These are phyloP conservation scores for Apeltes quadracus DNA, from an alignment of 2,113 vertebrate species.

Conservation along the genomic window DNA sequence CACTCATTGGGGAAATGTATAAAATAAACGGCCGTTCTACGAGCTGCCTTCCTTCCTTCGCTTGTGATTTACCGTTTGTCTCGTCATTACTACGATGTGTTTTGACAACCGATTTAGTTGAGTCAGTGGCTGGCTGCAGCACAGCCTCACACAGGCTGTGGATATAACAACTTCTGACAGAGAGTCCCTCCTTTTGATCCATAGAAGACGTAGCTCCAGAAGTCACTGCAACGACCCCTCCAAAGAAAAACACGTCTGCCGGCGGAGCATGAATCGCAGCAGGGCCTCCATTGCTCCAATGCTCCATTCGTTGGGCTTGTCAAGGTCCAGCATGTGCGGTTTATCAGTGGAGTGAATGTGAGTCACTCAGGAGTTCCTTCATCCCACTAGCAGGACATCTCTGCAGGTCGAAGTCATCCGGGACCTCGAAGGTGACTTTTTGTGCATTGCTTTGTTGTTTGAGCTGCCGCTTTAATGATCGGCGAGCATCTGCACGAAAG, in stretches of 20 bases:
- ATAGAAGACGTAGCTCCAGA: constrained; percentile 2
- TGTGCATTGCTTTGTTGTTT: constrained; percentile 26
- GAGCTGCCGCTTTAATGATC: constrained; percentile 3
- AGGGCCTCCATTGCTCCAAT: not conserved
- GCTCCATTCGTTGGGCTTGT: constrained; percentile 26
- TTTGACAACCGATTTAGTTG: constrained; percentile 49
- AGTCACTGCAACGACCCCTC: not conserved
- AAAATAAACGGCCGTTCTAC: not conserved
- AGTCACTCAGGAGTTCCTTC: constrained; percentile 15
- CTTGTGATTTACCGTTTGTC: constrained; percentile 33
- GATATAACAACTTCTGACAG: constrained; percentile 57
- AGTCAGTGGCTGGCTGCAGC: constrained; percentile 37
- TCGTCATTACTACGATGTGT: constrained; percentile 48
- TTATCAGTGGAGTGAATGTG: constrained; percentile 30
- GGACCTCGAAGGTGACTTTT: constrained; percentile 23
- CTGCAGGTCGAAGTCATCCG: constrained; percentile 32
- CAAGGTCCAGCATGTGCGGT: constrained; percentile 34
- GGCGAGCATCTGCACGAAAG: not conserved
- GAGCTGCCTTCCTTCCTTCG: constrained; percentile 14
- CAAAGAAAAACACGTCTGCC: not conserved
- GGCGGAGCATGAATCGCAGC: not conserved
- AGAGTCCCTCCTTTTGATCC: constrained; percentile 21
- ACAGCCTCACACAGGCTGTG: constrained; percentile 32
- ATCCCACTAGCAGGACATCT: constrained; percentile 15
- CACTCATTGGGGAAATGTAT: constrained; percentile 4